Base-by-base conservation (phyloP, 2,797 vertebrate species). In the Ctenosaura bakeri region DNA sequence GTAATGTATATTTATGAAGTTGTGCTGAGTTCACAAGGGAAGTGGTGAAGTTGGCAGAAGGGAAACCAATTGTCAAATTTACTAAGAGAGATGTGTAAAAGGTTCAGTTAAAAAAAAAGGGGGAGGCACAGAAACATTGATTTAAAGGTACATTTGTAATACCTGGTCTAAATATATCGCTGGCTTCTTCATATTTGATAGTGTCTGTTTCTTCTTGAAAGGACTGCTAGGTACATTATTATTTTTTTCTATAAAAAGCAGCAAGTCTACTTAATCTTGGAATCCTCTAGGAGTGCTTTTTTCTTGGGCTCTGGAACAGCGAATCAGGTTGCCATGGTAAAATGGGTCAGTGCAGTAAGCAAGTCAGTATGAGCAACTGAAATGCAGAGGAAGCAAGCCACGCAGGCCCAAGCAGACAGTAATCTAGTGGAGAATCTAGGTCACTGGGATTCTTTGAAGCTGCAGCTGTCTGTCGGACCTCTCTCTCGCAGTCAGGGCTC, bases 371-470 rank as follows among this genome's bases (percentile, higher is more conserved):
- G 83, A 94, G 96, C 95, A 96, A 96, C 97, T 94, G 97, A 97
- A 97, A 96, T 87, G 71, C 94, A 89, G 95, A 3, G 86, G 94
- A 87, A 94, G 96, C 96, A 96, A 95, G 96, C 96, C 96, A 95
- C 89, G 80, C 87, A 87, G 97, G 95, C 97, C 94, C 92, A 92
- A 97, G 96, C 95, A 95, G 93, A 96, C 96, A 97, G 95, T 97
- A 96, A 98, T 97, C 98, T 98, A 95, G 90, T 90, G 95, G 95
- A 96, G 96, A 98, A 98, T 98, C 96, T 98, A 97, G 98, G 98
- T 98, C 98, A 98, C 93, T 91, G 89, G 98, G 98, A 97, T 97
- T 96, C 97, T 98, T 97, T 96, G 94, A 95, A 96, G 97, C 96
- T 95, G 97, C 96, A 97, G 97, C 97, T 97, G 97, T 93, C 96